Evolutionary conservation across 2,888 invertebrate species (phyloP).

Genomic region (Syrista parreyssii): DNA sequence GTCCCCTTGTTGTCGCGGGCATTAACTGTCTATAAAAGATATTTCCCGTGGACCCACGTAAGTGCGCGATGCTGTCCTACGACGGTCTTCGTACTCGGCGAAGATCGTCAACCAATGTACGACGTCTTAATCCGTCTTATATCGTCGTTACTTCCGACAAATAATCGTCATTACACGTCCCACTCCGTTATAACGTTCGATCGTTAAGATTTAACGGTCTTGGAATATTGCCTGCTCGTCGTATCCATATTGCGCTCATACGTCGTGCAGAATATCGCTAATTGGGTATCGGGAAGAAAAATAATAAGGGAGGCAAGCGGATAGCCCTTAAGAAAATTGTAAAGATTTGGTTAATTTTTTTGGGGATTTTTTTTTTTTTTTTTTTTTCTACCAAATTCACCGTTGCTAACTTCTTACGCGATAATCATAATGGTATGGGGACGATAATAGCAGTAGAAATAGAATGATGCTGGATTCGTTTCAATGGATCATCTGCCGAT

Average conservation of each 20-base stretch:
- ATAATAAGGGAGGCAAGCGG: no score
- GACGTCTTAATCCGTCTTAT: slow-evolving; percentile 35
- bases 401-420: fast-evolving
- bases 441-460: background rate
- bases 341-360: no score
- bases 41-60: background rate
- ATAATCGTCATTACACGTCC: slow-evolving; percentile 31
- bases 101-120: background rate
- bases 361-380: no score
- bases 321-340: no score
- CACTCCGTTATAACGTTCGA: slow-evolving; percentile 11
- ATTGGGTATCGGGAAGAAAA: background rate
- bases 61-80: background rate
- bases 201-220: slow-evolving; percentile 7
- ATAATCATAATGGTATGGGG: background rate
- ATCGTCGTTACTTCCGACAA: slow-evolving; percentile 33
- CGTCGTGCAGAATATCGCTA: background rate
- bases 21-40: background rate
- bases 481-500: slow-evolving; percentile 54
- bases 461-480: slow-evolving; percentile 26
- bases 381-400: background rate
- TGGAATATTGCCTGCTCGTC: background rate
- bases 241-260: background rate
- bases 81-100: background rate
- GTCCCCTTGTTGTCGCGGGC: background rate